Conservation (phyloP, 1,140 invertebrate genomes). For the Calephelis nemesis region DNA sequence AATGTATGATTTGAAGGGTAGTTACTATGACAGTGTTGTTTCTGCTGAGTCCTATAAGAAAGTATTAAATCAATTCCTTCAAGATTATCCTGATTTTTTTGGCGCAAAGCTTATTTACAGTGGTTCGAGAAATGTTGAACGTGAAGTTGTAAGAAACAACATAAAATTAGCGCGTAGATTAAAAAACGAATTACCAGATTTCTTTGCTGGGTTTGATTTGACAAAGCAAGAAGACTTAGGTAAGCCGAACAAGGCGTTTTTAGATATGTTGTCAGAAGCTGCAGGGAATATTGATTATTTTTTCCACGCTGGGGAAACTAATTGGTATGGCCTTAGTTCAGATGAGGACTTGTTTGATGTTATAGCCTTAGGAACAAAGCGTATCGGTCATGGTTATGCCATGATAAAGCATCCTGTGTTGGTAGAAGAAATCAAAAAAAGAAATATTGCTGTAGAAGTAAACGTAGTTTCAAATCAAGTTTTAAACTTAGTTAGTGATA, state of each 20-base stretch:
- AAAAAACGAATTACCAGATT: conserved; percentile 40
- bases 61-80: conserved; percentile 79
- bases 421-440: conserved; percentile 80
- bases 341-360: conserved; percentile 90
- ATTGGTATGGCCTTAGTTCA: conserved; percentile 83
- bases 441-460: conserved; percentile 87
- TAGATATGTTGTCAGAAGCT: conserved; percentile 78
- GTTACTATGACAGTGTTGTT: conserved; percentile 73
- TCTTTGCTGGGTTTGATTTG: conserved; percentile 84
- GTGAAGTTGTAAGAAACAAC: conserved; percentile 61
- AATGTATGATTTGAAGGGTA: conserved; percentile 84
- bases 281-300: conserved; percentile 82
- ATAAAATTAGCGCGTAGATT: conserved; percentile 75
- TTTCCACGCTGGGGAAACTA: conserved; percentile 54
- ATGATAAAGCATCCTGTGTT: conserved; percentile 87
- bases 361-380: conserved; percentile 85
- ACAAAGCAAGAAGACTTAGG: conserved; percentile 88
- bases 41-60: conserved; percentile 81
- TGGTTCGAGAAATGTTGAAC: conserved; percentile 72
- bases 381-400: conserved; percentile 84
- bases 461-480: conserved; percentile 91
- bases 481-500: conserved; percentile 86
- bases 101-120: conserved; percentile 82
- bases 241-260: conserved; percentile 81
- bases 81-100: conserved; percentile 75